A percentile compares a stretch with the other conserved stretches of the same genome.
phyloP scores from a whole-genome alignment of 2,888 invertebrate genomes.

The Itoplectis maculator region DNA sequence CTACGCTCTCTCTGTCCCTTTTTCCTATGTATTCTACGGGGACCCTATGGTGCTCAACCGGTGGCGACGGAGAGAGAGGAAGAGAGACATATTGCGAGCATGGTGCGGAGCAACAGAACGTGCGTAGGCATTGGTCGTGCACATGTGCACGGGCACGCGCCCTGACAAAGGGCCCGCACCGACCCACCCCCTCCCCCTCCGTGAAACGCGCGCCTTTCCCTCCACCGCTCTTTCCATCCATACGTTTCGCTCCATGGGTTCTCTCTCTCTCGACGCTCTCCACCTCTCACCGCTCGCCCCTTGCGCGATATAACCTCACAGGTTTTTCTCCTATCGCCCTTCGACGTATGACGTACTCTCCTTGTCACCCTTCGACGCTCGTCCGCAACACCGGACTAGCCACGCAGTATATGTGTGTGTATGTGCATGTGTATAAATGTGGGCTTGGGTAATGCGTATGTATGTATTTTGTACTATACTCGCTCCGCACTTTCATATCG shows the following conservation, averaged over 20 bases:
- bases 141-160: slow-evolving; percentile 84
- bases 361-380: slow-evolving; percentile 62
- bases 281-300: slow-evolving; percentile 67
- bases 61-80: slow-evolving; percentile 52
- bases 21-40: slow-evolving; percentile 47
- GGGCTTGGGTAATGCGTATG: too few species aligned
- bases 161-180: slow-evolving; percentile 83
- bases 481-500: slow-evolving; percentile 42
- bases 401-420: slow-evolving; percentile 8
- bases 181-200: slow-evolving; percentile 71
- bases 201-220: slow-evolving; percentile 25
- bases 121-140: slow-evolving; percentile 83
- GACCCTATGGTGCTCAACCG: slow-evolving; percentile 39
- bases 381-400: slow-evolving; percentile 49
- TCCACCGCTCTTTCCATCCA: slow-evolving; percentile 49
- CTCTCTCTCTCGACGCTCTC: slow-evolving; percentile 56
- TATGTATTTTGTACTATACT: background rate
- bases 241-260: slow-evolving; percentile 64
- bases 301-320: slow-evolving; percentile 61
- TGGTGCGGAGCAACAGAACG: slow-evolving; percentile 72
- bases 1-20: slow-evolving; percentile 49
- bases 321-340: slow-evolving; percentile 67
- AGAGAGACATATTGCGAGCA: slow-evolving; percentile 61
- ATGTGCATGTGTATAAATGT: slow-evolving; percentile 17
- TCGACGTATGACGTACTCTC: slow-evolving; percentile 53